Evolutionary conservation across 2,797 vertebrate species (phyloP).

Genomic region (Microchirus variegatus): DNA sequence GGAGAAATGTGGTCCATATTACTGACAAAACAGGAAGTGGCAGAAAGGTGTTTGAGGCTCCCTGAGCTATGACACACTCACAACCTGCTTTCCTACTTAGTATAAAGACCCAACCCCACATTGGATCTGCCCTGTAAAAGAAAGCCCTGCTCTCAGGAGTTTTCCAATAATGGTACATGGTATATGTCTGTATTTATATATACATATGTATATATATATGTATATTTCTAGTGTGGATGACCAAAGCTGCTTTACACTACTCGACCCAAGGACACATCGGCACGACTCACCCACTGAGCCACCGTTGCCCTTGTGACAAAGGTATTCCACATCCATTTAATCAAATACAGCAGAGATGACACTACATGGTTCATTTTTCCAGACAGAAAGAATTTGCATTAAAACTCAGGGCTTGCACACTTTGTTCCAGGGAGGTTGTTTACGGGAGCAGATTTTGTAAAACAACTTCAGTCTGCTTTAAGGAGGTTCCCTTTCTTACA

Average conservation of each 20-base stretch:
- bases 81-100: conserved; percentile 35
- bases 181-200: no score
- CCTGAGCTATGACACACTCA: conserved; percentile 1
- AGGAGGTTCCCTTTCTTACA: conserved; percentile 43
- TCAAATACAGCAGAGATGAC: conserved; percentile 32
- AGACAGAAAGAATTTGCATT: conserved; percentile 36
- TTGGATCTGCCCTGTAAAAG: conserved; percentile 9
- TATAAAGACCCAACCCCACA: conserved; percentile 24
- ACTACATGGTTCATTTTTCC: conserved; percentile 40
- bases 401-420: conserved; percentile 9
- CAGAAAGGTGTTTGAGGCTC: conserved; percentile 13
- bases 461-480: conserved; percentile 18
- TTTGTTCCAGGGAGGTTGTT: conserved; percentile 37
- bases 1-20: conserved; percentile 11
- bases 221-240: no score
- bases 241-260: no score
- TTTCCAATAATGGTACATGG: conserved; percentile 15
- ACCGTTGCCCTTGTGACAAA: conserved; percentile 8
- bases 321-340: conserved; percentile 35
- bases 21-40: conserved; percentile 51
- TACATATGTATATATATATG: no score
- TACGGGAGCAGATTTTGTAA: conserved; percentile 31
- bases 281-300: no score
- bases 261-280: no score
- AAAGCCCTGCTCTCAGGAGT: conserved; percentile 9